These are phyloP conservation scores for Vombatus ursinus DNA, from an alignment of 2,113 vertebrate genomes.

Conservation along the genomic window DNA sequence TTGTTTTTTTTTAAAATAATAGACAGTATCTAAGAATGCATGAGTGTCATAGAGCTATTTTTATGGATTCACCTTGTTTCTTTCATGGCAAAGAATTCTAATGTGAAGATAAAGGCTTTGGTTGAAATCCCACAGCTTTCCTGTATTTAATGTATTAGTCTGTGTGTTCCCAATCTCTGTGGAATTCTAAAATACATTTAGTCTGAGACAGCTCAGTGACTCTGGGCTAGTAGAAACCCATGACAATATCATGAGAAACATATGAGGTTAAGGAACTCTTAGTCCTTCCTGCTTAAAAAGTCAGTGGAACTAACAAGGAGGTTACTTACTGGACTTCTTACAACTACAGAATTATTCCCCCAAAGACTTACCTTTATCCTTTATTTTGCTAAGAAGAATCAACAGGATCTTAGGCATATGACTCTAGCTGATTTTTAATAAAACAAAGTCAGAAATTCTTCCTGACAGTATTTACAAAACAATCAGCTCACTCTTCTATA, in stretches of 20 bases:
- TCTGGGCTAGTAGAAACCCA: neutral
- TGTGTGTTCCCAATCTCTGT: neutral
- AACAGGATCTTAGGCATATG: conserved; percentile 18
- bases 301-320: conserved; percentile 37
- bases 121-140: neutral
- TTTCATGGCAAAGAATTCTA: conserved; percentile 26
- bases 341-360: conserved; percentile 44
- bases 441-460: conserved; percentile 51
- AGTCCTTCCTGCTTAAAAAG: neutral
- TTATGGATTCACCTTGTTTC: neutral
- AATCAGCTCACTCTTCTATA: neutral
- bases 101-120: neutral
- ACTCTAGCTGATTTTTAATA: conserved; percentile 47
- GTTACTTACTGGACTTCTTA: neutral
- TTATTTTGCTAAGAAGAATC: conserved; percentile 37
- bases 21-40: neutral
- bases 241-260: neutral
- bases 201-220: neutral
- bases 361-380: conserved; percentile 29
- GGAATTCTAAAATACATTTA: conserved; percentile 7
- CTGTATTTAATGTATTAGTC: neutral
- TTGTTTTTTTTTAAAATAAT: neutral
- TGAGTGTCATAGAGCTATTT: neutral
- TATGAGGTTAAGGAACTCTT: neutral
- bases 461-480: conserved; percentile 46